Evolutionary conservation across 30 jellyfish, hydroid and myxozoan species (phyloP).

Genomic region (Rhopilema esculentum): DNA sequence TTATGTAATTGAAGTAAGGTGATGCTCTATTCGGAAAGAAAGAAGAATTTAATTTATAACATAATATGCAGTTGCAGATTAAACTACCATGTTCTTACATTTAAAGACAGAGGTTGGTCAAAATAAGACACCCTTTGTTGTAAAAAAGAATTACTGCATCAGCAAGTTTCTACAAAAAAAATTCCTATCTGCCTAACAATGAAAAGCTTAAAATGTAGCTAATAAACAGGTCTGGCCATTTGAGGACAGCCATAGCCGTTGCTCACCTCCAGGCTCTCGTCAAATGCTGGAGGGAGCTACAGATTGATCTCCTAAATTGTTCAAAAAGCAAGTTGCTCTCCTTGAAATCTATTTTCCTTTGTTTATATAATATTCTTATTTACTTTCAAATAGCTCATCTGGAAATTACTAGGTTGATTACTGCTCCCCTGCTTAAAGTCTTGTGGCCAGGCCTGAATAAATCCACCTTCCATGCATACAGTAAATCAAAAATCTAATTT

Average conservation of each 20-base stretch:
- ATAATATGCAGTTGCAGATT: slow-evolving; percentile 7
- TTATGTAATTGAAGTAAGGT: background rate
- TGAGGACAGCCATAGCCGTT: slow-evolving; percentile 26
- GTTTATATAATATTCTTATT: background rate
- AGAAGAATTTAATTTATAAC: background rate
- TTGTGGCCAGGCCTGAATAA: background rate
- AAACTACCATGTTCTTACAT: background rate
- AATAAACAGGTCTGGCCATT: slow-evolving; percentile 9
- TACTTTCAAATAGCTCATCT: background rate
- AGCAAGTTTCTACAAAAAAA: slow-evolving; percentile 17
- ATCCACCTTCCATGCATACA: background rate
- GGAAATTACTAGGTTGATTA: background rate
- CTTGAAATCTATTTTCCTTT: background rate
- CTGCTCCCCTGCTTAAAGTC: background rate
- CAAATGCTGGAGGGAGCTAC: background rate
- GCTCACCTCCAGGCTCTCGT: slow-evolving; percentile 29
- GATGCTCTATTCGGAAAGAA: background rate
- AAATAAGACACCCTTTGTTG: background rate
- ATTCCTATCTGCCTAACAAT: slow-evolving; percentile 3
- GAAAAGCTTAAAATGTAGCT: background rate
- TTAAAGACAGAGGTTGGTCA: background rate
- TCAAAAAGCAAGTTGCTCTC: background rate
- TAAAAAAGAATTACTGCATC: background rate
- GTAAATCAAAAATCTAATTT: background rate
- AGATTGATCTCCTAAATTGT: background rate